These are phyloP conservation scores for Eolophus roseicapilla DNA, from an alignment of 2,113 vertebrate genomes.

Conservation along the genomic window DNA sequence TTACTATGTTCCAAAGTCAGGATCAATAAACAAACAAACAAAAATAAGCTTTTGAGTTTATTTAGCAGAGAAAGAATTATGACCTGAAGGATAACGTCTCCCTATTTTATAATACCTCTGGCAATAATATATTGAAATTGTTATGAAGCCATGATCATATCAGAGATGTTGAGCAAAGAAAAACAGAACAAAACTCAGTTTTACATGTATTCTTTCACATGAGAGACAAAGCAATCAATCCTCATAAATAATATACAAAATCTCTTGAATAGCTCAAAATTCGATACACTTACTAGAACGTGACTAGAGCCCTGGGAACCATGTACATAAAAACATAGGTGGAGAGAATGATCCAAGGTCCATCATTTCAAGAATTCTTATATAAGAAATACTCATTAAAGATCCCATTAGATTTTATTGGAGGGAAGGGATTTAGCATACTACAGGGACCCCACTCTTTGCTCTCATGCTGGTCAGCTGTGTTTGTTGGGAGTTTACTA, in stretches of 20 bases:
- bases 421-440: background rate
- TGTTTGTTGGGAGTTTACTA: background rate
- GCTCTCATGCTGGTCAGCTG: background rate
- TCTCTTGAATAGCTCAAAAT: constrained; percentile 28
- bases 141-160: constrained; percentile 42
- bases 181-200: constrained; percentile 43
- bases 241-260: constrained; percentile 65
- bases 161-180: constrained; percentile 27
- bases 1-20: constrained; percentile 24
- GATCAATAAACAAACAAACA: constrained; percentile 55
- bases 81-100: constrained; percentile 41
- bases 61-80: constrained; percentile 43
- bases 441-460: background rate
- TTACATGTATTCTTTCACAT: constrained; percentile 15
- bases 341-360: background rate
- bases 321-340: background rate
- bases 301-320: constrained; percentile 17
- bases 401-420: background rate
- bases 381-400: background rate
- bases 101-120: constrained; percentile 62
- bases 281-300: constrained; percentile 46
- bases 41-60: constrained; percentile 29
- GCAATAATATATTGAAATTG: constrained; percentile 58
- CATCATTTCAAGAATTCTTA: background rate
- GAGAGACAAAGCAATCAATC: constrained; percentile 40